These are phyloP conservation scores for Nycticryphes semicollaris DNA, from an alignment of 2,113 vertebrate species.

Conservation along the genomic window DNA sequence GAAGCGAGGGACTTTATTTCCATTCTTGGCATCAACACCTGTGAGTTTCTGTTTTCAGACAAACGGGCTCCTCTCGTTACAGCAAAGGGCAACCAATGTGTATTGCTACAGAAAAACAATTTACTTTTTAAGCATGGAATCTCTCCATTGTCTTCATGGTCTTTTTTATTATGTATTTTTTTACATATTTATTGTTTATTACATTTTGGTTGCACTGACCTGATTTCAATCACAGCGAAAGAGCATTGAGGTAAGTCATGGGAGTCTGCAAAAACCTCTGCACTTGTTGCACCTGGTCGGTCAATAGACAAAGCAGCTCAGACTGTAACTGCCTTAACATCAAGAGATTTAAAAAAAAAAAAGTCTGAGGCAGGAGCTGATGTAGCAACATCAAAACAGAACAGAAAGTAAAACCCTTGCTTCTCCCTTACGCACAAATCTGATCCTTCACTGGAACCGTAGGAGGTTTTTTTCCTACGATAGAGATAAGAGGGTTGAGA, in stretches of 20 bases:
- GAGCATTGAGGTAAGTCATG: background rate
- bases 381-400: slow-evolving; percentile 6
- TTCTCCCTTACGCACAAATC: background rate
- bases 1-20: background rate
- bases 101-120: background rate
- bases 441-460: background rate
- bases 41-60: background rate
- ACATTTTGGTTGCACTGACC: background rate
- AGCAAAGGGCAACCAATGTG: background rate
- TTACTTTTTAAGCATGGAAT: background rate
- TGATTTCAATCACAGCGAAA: background rate
- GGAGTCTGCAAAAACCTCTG: background rate
- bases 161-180: background rate
- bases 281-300: background rate
- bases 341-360: background rate
- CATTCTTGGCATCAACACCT: background rate
- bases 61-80: background rate
- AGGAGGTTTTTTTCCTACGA: background rate
- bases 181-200: background rate
- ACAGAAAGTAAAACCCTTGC: background rate
- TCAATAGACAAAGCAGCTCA: slow-evolving; percentile 7
- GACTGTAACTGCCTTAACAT: background rate
- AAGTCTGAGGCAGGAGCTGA: background rate
- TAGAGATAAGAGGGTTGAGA: background rate
- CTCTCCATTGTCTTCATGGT: background rate